Evolutionary conservation across 2,113 vertebrate genomes (phyloP).

Genomic region (Chaetorhynchus papuensis): DNA sequence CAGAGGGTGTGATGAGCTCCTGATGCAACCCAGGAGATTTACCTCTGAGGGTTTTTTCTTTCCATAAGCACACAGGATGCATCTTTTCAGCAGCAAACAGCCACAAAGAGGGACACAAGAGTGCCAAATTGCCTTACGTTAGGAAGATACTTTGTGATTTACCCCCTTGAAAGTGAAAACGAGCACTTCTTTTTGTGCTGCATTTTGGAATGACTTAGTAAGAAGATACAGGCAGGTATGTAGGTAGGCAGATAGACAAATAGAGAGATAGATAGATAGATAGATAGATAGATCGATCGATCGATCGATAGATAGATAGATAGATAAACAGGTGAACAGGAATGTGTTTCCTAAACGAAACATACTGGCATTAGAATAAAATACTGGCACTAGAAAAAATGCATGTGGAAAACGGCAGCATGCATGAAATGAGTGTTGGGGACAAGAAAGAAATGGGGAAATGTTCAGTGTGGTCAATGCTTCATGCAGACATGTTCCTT

Average conservation of each 20-base stretch:
- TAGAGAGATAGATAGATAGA: neutral
- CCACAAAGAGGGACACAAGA: neutral
- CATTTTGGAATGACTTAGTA: neutral
- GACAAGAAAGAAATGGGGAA: neutral
- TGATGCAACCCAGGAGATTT: neutral
- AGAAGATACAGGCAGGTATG: neutral
- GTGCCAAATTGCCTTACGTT: neutral
- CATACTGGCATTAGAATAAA: neutral
- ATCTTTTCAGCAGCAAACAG: neutral
- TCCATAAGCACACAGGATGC: neutral
- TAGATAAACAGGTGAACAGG: accelerated
- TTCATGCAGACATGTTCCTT: neutral
- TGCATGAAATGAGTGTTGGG: neutral
- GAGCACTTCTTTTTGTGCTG: neutral
- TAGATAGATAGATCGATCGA: accelerated
- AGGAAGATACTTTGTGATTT: neutral
- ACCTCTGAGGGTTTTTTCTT: neutral
- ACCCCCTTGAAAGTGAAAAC: neutral
- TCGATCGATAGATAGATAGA: neutral
- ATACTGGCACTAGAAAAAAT: neutral
- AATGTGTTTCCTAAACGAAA: neutral
- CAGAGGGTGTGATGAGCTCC: neutral
- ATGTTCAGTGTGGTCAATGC: neutral
- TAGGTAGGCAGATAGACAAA: accelerated
- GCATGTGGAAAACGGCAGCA: neutral